Conservation (phyloP, 2,797 vertebrate genomes). For the Sciurus carolinensis region DNA sequence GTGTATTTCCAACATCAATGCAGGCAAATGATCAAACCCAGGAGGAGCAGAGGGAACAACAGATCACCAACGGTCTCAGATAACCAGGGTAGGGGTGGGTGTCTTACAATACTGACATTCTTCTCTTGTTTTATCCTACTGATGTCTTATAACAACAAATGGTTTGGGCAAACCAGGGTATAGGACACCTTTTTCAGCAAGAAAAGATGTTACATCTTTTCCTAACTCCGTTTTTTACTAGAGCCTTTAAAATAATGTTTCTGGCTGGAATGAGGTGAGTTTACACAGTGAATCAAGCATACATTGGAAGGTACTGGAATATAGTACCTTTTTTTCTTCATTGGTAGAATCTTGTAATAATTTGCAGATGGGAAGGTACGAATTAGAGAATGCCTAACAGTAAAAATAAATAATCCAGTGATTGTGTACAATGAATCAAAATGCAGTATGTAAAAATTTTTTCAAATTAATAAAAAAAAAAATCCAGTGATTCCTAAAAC, state of each 20-base stretch:
- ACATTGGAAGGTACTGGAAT: not conserved
- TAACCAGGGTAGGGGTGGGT: conserved; percentile 63
- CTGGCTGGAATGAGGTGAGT: not conserved
- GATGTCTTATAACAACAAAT: conserved; percentile 73
- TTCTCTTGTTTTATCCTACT: conserved; percentile 55
- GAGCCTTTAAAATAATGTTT: not conserved
- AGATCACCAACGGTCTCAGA: conserved; percentile 72
- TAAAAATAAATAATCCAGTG: not conserved
- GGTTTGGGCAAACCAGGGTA: not conserved
- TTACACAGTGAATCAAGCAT: not conserved
- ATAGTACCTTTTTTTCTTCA: not conserved
- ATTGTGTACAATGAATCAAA: too few relatives aligned
- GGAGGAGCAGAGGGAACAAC: conserved; percentile 80
- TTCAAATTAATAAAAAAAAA: not conserved
- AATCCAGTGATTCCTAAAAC: not conserved
- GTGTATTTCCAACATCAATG: conserved; percentile 82
- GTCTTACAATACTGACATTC: conserved; percentile 78
- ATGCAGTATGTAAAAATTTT: too few relatives aligned
- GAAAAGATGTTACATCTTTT: not conserved
- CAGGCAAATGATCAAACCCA: conserved; percentile 71
- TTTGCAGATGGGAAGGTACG: not conserved
- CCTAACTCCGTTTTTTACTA: conserved; percentile 61
- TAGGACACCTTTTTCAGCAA: not conserved
- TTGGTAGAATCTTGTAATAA: not conserved
- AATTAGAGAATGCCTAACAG: not conserved